Evolutionary conservation across 2,888 invertebrate species (phyloP).

Genomic region (Mesopsocus fuscifrons): DNA sequence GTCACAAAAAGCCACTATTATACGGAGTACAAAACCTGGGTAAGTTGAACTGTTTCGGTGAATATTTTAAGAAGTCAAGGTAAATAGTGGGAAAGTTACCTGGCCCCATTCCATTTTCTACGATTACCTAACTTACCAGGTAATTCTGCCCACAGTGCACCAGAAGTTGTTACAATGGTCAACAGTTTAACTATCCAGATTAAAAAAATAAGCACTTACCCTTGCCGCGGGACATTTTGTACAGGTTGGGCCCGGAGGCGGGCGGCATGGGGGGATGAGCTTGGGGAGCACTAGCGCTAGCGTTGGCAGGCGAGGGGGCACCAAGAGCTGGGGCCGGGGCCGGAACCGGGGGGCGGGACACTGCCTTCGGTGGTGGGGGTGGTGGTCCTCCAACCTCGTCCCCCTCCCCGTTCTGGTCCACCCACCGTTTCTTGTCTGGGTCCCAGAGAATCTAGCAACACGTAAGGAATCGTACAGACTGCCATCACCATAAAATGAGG

Average conservation of each 20-base stretch:
- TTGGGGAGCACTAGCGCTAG: slow-evolving; percentile 8
- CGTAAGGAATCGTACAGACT: too few relatives aligned
- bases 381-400: slow-evolving; percentile 31
- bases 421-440: slow-evolving; percentile 67
- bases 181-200: too few relatives aligned
- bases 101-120: too few relatives aligned
- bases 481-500: slow-evolving; percentile 11
- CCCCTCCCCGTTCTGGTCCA: slow-evolving; percentile 56
- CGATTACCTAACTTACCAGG: too few relatives aligned
- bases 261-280: slow-evolving; percentile 11
- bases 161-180: too few relatives aligned
- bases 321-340: slow-evolving; percentile 9
- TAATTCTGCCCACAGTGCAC: too few relatives aligned
- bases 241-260: slow-evolving; percentile 36
- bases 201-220: slow-evolving; percentile 39
- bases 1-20: too few relatives aligned
- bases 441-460: slow-evolving; percentile 76
- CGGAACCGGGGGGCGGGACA: slow-evolving; percentile 25
- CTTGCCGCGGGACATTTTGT: slow-evolving; percentile 58
- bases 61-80: too few relatives aligned
- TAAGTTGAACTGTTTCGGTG: too few relatives aligned
- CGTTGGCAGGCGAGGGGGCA: slow-evolving; percentile 9
- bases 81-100: too few relatives aligned
- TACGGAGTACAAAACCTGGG: too few relatives aligned
- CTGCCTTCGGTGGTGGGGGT: slow-evolving; percentile 50